Base-by-base conservation (phyloP, 1,140 invertebrate genomes). In the Drosophila parvula region DNA sequence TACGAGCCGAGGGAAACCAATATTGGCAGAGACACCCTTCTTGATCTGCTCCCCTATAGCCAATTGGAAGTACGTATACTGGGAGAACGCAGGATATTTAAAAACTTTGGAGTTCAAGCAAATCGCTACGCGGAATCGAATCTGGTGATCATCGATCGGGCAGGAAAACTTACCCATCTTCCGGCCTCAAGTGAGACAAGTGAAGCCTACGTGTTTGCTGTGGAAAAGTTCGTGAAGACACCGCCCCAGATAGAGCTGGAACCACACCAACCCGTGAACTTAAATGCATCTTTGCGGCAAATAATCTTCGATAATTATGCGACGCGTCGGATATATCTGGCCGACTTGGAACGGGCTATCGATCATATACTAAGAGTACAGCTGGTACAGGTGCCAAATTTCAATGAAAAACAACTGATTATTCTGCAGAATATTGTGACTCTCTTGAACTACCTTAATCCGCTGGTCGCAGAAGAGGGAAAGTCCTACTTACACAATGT, bases 341-440 rank as follows among this genome's bases (percentile, higher is more conserved):
- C 64, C 4, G 80, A 82, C 22, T 22, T 82, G 57, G 69, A 82
- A 28, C 64, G 78, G 48, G 75, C 80, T 0, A 79, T 82, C 2
- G 56, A 79, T 36, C 65, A 78, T 32, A 43, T 82, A 9, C 7
- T 82, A 2, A 76, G 74, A 30, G 40, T 67, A 1, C 79, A 82
- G 32, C 9, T 82, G 36, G 47, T 80, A 8, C 65, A 78, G 28
- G 79, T 43, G 43, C 16, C 28, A 2, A 0, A 47, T 9, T 69
- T 82, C n/a, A 9, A 36, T 0, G 53, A 34, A 0, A 41, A 44
- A 0, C 57, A 34, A 18, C 22, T 78, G 43, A 9, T 53, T 4
- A 57, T 65, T 9, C 5, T 82, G 27, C 47, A 28, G 0, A 48
- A 59, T 4, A 30, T 82, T 16, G 32, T 82, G 3, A 11, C 44